Evolutionary conservation across 2,113 vertebrate genomes (phyloP).

Genomic region (Antechinus flavipes): DNA sequence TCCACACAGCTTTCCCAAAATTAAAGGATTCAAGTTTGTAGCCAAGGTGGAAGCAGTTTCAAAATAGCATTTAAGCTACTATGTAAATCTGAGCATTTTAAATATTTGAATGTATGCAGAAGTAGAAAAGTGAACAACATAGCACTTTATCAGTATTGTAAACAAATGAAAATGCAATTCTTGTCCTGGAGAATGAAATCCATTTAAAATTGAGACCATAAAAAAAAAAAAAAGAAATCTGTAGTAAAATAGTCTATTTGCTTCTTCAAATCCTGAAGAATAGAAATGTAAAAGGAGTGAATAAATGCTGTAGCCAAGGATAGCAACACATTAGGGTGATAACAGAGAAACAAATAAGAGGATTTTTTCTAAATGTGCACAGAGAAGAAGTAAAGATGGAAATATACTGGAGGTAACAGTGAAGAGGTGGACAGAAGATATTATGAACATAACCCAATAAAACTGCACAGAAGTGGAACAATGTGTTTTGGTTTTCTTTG

Average conservation of each 20-base stretch:
- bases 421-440: background rate
- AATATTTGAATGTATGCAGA: background rate
- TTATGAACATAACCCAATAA: background rate
- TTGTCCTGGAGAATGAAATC: background rate
- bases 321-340: background rate
- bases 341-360: background rate
- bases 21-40: too few species aligned
- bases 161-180: background rate
- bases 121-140: background rate
- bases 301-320: background rate
- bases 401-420: background rate
- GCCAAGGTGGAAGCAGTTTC: background rate
- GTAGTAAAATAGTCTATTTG: background rate
- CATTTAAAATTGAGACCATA: background rate
- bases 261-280: background rate
- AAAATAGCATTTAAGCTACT: background rate
- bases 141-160: background rate
- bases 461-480: background rate
- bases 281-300: background rate
- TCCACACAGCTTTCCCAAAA: too few species aligned
- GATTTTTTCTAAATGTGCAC: background rate
- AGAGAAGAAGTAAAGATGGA: background rate
- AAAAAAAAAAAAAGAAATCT: background rate
- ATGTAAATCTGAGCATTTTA: background rate
- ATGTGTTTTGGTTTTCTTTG: background rate